Percentiles rank a stretch among this genome's conserved stretches.
Evolutionary conservation across 2,113 vertebrate species (phyloP).

Genomic region (Mesocricetus auratus): DNA sequence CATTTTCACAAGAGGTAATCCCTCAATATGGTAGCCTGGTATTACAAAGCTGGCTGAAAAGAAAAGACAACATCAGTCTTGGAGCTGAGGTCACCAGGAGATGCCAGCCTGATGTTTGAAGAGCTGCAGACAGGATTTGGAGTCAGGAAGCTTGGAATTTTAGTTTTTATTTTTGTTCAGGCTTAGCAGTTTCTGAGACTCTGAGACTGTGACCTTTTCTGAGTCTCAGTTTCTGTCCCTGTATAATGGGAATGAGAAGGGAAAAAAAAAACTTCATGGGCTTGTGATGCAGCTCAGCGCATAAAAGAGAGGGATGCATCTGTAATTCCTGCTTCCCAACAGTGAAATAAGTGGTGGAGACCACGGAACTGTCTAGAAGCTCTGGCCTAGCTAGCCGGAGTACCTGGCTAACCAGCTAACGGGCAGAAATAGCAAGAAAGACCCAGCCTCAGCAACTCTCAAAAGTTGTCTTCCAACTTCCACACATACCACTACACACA

Average conservation of each 20-base stretch:
- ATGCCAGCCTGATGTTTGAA: neutral
- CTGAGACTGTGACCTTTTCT: neutral
- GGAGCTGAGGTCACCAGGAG: neutral
- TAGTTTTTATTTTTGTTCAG: neutral
- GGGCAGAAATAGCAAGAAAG: neutral
- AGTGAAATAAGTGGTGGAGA: neutral
- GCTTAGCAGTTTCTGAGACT: neutral
- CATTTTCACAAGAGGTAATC: slow-evolving; percentile 14
- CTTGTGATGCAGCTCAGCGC: no score
- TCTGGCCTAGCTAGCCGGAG: no score
- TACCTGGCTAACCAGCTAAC: neutral
- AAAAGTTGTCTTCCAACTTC: neutral
- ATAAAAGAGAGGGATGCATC: neutral
- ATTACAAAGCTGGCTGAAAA: neutral
- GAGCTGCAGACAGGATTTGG: neutral
- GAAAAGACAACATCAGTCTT: slow-evolving; percentile 1
- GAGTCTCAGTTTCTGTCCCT: neutral
- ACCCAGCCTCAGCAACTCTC: neutral
- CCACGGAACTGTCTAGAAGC: no score
- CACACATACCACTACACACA: neutral
- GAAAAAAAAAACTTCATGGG: neutral
- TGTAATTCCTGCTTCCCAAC: neutral
- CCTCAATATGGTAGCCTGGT: neutral
- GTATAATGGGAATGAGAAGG: neutral
- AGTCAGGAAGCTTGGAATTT: neutral